Evolutionary conservation across 2,797 vertebrate species (phyloP).

Genomic region (Coreius guichenoti): DNA sequence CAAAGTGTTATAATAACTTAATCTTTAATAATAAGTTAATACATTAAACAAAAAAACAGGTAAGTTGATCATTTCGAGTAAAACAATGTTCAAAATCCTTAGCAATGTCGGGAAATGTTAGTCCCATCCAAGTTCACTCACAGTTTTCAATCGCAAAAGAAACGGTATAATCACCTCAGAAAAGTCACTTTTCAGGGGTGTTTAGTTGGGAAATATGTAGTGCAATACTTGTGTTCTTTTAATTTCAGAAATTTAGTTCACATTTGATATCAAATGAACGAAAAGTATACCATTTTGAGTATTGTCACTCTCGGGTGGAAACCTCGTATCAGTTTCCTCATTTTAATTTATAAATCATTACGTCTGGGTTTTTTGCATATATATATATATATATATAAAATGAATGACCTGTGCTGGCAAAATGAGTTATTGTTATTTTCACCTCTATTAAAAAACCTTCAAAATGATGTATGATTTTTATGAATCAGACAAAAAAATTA

Average conservation of each 20-base stretch:
- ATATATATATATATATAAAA: neutral
- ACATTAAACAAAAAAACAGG: neutral
- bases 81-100: neutral
- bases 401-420: no score
- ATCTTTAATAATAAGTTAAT: neutral
- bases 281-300: neutral
- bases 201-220: neutral
- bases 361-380: no score
- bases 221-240: neutral
- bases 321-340: neutral
- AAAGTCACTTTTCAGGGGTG: neutral
- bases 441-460: no score
- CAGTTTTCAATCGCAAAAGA: neutral
- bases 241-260: neutral
- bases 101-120: neutral
- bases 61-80: neutral
- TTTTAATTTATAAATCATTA: no score
- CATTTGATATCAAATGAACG: neutral
- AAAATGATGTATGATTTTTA: no score
- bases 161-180: neutral
- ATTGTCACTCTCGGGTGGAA: neutral
- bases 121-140: neutral
- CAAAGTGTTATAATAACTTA: neutral
- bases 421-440: no score
- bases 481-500: no score